phyloP scores from a whole-genome alignment of 2,113 vertebrate genomes.

The Rissa tridactyla region DNA sequence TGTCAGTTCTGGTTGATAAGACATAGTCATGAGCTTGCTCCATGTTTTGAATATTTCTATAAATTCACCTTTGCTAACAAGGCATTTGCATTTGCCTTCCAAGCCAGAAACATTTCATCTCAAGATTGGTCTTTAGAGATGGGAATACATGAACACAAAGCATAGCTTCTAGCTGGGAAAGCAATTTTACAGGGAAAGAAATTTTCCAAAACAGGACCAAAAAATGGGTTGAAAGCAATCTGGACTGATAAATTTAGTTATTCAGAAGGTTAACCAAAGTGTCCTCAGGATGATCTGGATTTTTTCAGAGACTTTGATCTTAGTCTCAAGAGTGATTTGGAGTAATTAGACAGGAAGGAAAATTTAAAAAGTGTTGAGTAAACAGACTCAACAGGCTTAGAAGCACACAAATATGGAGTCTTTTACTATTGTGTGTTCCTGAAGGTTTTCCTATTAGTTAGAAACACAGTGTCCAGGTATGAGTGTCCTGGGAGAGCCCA shows the following conservation, averaged over 20 bases:
- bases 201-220: background rate
- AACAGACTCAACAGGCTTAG: background rate
- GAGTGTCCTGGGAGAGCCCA: background rate
- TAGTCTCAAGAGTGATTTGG: background rate
- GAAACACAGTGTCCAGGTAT: background rate
- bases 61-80: slow-evolving; percentile 5
- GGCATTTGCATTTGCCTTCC: background rate
- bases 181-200: background rate
- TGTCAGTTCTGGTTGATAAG: background rate
- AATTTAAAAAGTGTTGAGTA: background rate
- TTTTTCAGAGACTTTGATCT: background rate
- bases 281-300: background rate
- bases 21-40: background rate
- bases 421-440: background rate
- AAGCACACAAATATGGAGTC: background rate
- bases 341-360: background rate
- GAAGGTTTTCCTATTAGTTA: background rate
- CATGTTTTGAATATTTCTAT: background rate
- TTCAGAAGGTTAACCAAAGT: background rate
- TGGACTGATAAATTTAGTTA: background rate
- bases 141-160: background rate
- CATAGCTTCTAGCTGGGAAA: background rate
- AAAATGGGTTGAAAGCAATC: background rate
- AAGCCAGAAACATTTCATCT: background rate
- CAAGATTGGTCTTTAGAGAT: background rate